A percentile compares a stretch with the other conserved stretches of the same genome.
Evolutionary conservation across 2,113 vertebrate genomes (phyloP).

Genomic region (Anser brachyrhynchus): DNA sequence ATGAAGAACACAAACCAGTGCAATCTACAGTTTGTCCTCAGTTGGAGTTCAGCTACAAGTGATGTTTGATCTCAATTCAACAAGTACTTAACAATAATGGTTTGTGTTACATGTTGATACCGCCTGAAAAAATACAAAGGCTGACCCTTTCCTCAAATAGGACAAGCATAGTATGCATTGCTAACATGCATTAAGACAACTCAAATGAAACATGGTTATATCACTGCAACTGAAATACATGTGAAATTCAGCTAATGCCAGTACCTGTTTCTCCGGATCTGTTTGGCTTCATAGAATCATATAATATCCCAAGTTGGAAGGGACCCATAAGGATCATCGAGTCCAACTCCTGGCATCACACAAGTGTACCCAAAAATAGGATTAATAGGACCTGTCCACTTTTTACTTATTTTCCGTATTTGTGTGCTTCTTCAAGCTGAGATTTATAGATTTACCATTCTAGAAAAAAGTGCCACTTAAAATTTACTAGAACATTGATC

Average conservation of each 20-base stretch:
- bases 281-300: neutral
- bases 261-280: fast-evolving
- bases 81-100: neutral
- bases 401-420: neutral
- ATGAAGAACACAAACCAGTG: neutral
- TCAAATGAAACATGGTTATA: neutral
- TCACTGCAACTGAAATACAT: neutral
- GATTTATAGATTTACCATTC: neutral
- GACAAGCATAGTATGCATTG: neutral
- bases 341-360: too few relatives aligned
- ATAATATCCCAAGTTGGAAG: too few relatives aligned
- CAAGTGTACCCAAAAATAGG: too few relatives aligned
- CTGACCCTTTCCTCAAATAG: neutral
- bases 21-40: neutral
- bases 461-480: neutral
- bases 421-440: neutral
- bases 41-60: neutral
- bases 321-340: too few relatives aligned
- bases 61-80: neutral
- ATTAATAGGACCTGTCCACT: neutral
- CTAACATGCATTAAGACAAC: neutral
- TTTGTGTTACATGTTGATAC: neutral
- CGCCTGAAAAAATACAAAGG: neutral
- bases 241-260: neutral
- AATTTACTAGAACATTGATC: neutral